Evolutionary conservation across 92 coral and sea anemone genomes (phyloP).

Genomic region (Galaxea fascicularis): DNA sequence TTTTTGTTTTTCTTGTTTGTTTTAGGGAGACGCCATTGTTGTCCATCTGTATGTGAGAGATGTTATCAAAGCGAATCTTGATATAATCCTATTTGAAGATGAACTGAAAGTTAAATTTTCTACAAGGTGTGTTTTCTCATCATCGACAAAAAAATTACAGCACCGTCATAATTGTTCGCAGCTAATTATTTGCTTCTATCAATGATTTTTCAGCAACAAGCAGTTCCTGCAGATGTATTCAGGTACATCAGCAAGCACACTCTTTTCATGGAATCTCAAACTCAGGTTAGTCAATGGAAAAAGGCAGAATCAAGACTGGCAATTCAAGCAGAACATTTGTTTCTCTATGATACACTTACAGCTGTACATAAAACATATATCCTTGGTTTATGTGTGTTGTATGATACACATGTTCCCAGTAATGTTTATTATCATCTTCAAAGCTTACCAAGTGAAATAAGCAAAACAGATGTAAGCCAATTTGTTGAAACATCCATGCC

Average conservation of each 20-base stretch:
- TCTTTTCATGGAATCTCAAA: slow-evolving; percentile 83
- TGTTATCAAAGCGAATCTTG: slow-evolving; percentile 59
- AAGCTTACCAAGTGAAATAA: too few species aligned
- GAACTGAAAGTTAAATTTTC: slow-evolving; percentile 78
- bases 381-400: too few species aligned
- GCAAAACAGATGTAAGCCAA: too few species aligned
- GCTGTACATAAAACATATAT: too few species aligned
- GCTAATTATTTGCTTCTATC: too few species aligned
- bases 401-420: too few species aligned
- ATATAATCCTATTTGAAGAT: slow-evolving; percentile 72
- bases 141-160: neutral
- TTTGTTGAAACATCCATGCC: too few species aligned
- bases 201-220: too few species aligned
- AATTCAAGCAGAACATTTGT: neutral
- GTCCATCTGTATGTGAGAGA: slow-evolving; percentile 82
- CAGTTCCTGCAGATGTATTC: slow-evolving; percentile 82
- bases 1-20: neutral
- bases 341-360: too few species aligned
- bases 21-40: slow-evolving; percentile 69
- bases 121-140: slow-evolving; percentile 66
- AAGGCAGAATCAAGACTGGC: neutral
- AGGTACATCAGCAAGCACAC: slow-evolving; percentile 79
- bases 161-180: neutral
- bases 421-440: too few species aligned
- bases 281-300: slow-evolving; percentile 70